Percentiles rank a stretch among this genome's conserved stretches.
phyloP scores from a whole-genome alignment of 2,888 invertebrate genomes.

The Aphidius colemani region DNA sequence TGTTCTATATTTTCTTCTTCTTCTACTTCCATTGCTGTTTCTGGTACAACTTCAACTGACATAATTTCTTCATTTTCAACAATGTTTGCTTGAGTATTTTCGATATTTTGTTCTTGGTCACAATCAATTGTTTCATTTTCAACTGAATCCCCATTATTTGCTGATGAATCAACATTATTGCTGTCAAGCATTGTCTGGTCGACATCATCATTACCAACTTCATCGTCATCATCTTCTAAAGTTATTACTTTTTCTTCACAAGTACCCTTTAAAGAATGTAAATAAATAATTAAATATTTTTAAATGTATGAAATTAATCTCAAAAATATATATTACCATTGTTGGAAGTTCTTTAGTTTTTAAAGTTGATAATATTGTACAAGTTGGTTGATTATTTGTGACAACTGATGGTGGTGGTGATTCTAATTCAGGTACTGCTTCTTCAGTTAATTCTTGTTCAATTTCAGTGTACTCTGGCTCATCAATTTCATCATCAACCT shows the following conservation, averaged over 20 bases:
- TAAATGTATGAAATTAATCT: slow-evolving; percentile 8
- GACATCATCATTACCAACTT: slow-evolving; percentile 31
- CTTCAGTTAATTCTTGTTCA: slow-evolving; percentile 36
- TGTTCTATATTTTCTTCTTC: slow-evolving; percentile 29
- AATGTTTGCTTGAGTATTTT: slow-evolving; percentile 26
- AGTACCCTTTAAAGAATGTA: slow-evolving; percentile 14
- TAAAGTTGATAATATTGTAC: slow-evolving; percentile 42
- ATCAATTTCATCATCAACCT: slow-evolving; percentile 15
- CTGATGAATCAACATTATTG: slow-evolving; percentile 43
- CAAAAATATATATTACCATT: slow-evolving; percentile 33
- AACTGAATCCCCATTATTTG: slow-evolving; percentile 41
- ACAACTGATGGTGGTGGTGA: slow-evolving; percentile 49
- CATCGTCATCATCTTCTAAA: slow-evolving; percentile 25
- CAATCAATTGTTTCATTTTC: slow-evolving; percentile 33
- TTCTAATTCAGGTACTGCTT: slow-evolving; percentile 48
- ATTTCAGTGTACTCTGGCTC: slow-evolving; percentile 38
- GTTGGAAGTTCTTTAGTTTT: slow-evolving; percentile 42
- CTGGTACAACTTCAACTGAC: slow-evolving; percentile 2
- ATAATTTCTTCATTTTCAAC: slow-evolving; percentile 27
- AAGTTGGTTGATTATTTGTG: slow-evolving; percentile 41
- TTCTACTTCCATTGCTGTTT: slow-evolving; percentile 39
- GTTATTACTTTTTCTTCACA: slow-evolving; percentile 34
- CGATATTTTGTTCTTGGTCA: slow-evolving; percentile 37
- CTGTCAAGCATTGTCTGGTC: slow-evolving; percentile 38
- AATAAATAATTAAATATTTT: not conserved